Evolutionary conservation across 2,888 invertebrate species (phyloP).

Genomic region (Chrysotoxum bicinctum): DNA sequence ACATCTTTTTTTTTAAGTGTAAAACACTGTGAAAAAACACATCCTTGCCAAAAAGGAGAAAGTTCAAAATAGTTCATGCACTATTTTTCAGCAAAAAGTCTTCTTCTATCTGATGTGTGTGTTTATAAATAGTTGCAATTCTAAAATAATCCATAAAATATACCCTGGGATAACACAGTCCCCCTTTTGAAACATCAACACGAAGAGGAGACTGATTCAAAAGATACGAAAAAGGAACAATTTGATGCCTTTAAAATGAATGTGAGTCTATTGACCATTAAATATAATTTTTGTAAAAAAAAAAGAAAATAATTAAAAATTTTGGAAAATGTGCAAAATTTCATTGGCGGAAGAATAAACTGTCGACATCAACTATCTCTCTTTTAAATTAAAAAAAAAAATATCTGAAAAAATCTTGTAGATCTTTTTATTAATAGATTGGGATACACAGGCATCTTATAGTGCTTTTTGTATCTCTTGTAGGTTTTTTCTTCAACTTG

Average conservation of each 20-base stretch:
- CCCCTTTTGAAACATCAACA: constrained; percentile 14
- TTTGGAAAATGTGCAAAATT: constrained; percentile 65
- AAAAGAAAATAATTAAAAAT: constrained; percentile 37
- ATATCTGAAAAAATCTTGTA: neutral
- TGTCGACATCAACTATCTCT: constrained; percentile 47
- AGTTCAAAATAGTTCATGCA: constrained; percentile 59
- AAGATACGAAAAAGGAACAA: constrained; percentile 23
- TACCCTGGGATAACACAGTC: constrained; percentile 64
- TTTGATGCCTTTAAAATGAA: constrained; percentile 54
- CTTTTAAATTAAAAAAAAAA: constrained; percentile 31
- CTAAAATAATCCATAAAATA: constrained; percentile 65
- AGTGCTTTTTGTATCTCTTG: constrained; percentile 28
- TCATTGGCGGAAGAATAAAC: constrained; percentile 39
- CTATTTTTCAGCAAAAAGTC: constrained; percentile 37
- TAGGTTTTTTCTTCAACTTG: neutral
- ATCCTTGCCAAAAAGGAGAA: constrained; percentile 55
- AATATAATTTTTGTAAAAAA: constrained; percentile 3
- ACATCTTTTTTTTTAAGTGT: neutral
- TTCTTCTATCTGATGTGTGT: constrained; percentile 10
- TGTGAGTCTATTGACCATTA: constrained; percentile 38
- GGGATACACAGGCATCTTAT: constrained; percentile 46
- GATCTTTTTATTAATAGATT: constrained; percentile 55
- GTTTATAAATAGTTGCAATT: constrained; percentile 70
- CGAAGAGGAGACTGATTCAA: constrained; percentile 9
- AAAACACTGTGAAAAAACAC: constrained; percentile 8